Evolutionary conservation across 2,797 vertebrate genomes (phyloP).

Genomic region (Cetoscarus ocellatus): DNA sequence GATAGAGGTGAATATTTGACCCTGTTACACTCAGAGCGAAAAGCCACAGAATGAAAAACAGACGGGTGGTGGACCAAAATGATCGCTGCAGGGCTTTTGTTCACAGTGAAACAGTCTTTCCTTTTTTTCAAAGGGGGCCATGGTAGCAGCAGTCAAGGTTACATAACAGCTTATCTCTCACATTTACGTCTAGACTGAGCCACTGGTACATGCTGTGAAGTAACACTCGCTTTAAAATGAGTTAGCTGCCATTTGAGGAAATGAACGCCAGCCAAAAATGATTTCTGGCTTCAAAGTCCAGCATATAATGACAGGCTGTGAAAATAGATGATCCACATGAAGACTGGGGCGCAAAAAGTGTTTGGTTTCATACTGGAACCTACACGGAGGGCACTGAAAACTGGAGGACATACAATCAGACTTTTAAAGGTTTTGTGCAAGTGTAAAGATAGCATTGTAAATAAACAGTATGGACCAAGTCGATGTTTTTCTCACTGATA

Average conservation of each 20-base stretch:
- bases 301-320: constrained; percentile 18
- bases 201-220: constrained; percentile 13
- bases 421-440: constrained; percentile 2
- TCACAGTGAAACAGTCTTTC: constrained; percentile 17
- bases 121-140: constrained; percentile 8
- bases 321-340: constrained; percentile 2
- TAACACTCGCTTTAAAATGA: constrained; percentile 53
- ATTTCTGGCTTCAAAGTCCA: constrained; percentile 1
- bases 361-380: not conserved
- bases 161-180: constrained; percentile 70
- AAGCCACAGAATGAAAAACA: constrained; percentile 5
- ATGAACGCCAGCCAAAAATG: constrained; percentile 31
- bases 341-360: not conserved
- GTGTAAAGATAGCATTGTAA: constrained; percentile 1
- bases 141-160: constrained; percentile 43
- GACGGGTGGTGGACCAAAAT: not conserved
- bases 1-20: no score
- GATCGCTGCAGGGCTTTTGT: constrained; percentile 5
- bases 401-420: not conserved
- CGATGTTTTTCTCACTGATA: constrained; percentile 30
- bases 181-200: constrained; percentile 30
- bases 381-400: not conserved
- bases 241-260: constrained; percentile 28
- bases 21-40: not conserved
- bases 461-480: constrained; percentile 5